Conservation (phyloP, 2,888 invertebrate genomes). For the Trimorus sp. region DNA sequence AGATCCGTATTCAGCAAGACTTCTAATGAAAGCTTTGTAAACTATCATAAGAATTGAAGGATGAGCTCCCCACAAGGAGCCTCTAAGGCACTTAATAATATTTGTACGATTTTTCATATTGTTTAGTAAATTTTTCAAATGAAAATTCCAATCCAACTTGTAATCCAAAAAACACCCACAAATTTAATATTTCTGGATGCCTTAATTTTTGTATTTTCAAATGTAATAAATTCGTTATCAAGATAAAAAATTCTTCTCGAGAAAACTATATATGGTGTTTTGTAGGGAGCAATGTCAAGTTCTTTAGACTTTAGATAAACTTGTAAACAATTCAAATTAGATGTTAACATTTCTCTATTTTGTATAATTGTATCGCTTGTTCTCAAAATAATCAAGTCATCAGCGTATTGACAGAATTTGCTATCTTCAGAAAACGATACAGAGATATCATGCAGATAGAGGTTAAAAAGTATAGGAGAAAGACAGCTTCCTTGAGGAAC, state of each 20-base stretch:
- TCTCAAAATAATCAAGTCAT: conserved; percentile 5
- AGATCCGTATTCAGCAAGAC: conserved; percentile 6
- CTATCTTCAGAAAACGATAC: background rate
- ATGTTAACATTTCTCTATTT: too few species aligned
- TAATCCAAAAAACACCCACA: conserved; percentile 1
- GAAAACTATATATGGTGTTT: background rate
- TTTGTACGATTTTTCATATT: background rate
- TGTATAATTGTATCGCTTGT: too few species aligned
- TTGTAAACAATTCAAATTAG: too few species aligned
- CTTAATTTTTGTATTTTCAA: background rate
- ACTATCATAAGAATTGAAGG: background rate
- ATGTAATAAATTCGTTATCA: background rate
- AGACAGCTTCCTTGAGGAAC: too few species aligned
- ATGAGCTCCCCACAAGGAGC: background rate
- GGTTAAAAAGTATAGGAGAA: conserved; percentile 10
- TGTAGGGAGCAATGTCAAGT: background rate
- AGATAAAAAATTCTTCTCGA: background rate
- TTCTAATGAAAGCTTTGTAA: background rate
- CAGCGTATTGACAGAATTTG: background rate
- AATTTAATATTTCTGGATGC: background rate
- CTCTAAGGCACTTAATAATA: conserved; percentile 1
- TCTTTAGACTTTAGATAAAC: too few species aligned
- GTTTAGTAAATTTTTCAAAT: background rate
- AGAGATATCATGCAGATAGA: background rate
- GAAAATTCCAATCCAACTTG: background rate